Evolutionary conservation across 2,888 invertebrate genomes (phyloP).

Genomic region (Eristalis intricaria): DNA sequence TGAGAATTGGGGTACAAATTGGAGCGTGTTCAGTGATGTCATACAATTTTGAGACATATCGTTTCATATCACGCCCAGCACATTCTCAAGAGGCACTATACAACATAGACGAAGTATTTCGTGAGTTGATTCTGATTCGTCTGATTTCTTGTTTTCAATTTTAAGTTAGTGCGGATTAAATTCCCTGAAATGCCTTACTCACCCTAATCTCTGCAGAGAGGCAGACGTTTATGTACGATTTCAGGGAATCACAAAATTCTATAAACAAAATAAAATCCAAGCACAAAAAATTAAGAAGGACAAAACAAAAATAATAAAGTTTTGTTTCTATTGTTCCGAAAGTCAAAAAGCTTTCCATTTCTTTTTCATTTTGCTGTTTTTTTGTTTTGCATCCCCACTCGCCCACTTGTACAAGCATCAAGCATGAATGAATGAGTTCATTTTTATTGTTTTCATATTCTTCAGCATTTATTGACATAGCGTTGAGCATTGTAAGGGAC

Average conservation of each 20-base stretch:
- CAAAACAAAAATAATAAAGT: neutral
- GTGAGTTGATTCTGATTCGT: too few species aligned
- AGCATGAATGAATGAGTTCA: slow-evolving; percentile 4
- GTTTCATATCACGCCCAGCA: too few species aligned
- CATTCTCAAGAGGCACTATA: too few species aligned
- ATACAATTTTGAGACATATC: too few species aligned
- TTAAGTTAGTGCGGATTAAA: neutral
- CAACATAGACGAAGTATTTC: too few species aligned
- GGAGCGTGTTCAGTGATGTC: too few species aligned
- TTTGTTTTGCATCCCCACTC: neutral
- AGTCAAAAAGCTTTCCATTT: slow-evolving; percentile 3
- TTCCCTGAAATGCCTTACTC: neutral
- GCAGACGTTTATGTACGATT: neutral
- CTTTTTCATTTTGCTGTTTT: neutral
- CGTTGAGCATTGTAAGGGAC: neutral
- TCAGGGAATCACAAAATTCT: neutral
- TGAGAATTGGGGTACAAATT: too few species aligned
- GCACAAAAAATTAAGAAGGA: neutral
- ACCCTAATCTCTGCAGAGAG: neutral
- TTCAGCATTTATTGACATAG: neutral
- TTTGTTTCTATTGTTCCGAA: neutral
- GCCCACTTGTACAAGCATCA: slow-evolving; percentile 2
- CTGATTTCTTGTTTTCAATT: neutral
- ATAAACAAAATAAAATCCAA: neutral
- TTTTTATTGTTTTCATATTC: slow-evolving; percentile 4